These are phyloP conservation scores for Gallinago stenura DNA, from an alignment of 2,797 vertebrate genomes.

Conservation along the genomic window DNA sequence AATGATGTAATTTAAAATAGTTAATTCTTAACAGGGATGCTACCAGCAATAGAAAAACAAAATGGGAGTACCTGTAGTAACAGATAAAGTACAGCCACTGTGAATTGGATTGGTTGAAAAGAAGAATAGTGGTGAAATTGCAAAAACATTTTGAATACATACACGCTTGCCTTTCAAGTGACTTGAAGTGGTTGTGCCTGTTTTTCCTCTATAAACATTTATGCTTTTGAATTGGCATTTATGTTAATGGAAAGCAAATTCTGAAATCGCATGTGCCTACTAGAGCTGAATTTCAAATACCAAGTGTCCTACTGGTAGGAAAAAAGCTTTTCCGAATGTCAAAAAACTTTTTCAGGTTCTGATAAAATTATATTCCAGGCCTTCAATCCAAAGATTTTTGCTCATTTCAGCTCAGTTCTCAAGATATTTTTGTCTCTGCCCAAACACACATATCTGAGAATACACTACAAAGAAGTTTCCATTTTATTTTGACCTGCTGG, in stretches of 20 bases:
- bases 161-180: neutral
- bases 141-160: neutral
- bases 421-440: neutral
- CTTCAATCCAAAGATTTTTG: neutral
- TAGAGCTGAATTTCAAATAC: neutral
- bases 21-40: neutral
- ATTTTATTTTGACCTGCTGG: neutral
- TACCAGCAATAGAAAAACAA: neutral
- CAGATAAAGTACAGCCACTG: neutral
- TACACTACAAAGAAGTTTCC: neutral
- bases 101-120: neutral
- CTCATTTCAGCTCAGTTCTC: neutral
- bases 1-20: neutral
- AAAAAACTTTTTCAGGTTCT: neutral
- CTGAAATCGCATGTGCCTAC: neutral
- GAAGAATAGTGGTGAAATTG: neutral
- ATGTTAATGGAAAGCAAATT: constrained; percentile 45
- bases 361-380: neutral
- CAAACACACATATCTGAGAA: neutral
- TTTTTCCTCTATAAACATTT: constrained; percentile 6
- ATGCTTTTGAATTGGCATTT: neutral
- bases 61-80: neutral
- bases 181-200: neutral
- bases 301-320: neutral
- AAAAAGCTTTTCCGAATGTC: neutral